Evolutionary conservation across 1,140 invertebrate species (phyloP).

Genomic region (Neodiprion fabricii): DNA sequence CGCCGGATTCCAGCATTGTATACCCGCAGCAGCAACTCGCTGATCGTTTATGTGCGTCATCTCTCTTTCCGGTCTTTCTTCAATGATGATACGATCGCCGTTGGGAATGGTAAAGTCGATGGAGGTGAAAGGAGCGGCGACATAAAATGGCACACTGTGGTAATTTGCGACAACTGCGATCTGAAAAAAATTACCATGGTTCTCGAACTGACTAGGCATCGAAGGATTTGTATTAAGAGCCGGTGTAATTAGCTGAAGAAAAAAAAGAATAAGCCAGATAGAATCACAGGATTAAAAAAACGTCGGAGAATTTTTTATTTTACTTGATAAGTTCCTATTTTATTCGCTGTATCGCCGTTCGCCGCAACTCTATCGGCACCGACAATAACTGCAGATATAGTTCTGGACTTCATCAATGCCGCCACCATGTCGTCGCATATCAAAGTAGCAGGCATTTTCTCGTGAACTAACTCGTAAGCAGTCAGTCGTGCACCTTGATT

Average conservation of each 20-base stretch:
- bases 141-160: constrained; percentile 93
- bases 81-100: constrained; percentile 90
- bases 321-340: constrained; percentile 97
- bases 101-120: constrained; percentile 83
- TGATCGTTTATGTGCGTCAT: constrained; percentile 87
- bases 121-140: constrained; percentile 92
- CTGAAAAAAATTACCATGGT: constrained; percentile 51
- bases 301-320: neutral
- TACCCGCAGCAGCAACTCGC: constrained; percentile 86
- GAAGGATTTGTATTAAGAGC: constrained; percentile 7
- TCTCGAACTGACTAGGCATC: neutral
- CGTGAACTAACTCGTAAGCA: constrained; percentile 93
- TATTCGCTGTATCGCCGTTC: constrained; percentile 99
- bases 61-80: constrained; percentile 89
- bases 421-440: constrained; percentile 97
- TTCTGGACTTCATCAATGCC: constrained; percentile 83
- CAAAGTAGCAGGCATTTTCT: constrained; percentile 91
- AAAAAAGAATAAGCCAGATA: neutral
- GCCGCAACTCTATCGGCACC: constrained; percentile 90
- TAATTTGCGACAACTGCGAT: constrained; percentile 91
- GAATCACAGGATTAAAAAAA: neutral
- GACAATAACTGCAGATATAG: constrained; percentile 81
- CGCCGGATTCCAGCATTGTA: constrained; percentile 97
- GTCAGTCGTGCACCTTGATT: constrained; percentile 96
- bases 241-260: neutral